These are phyloP conservation scores for Cacoxenus indagator DNA, from an alignment of 2,888 invertebrate genomes.

Conservation along the genomic window DNA sequence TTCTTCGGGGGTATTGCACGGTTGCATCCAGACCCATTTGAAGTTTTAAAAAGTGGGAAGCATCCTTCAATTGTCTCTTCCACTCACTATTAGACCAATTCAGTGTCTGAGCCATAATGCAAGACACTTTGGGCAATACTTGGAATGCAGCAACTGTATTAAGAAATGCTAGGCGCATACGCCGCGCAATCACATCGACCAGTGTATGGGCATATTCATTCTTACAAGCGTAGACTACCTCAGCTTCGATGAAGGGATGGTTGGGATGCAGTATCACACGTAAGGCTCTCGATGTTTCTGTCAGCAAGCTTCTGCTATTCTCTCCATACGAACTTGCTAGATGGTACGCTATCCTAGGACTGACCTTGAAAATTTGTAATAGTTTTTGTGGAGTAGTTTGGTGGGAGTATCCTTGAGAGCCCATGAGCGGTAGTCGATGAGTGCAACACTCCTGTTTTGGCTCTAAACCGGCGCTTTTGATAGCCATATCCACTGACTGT, in stretches of 20 bases:
- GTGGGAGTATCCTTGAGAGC: constrained; percentile 94
- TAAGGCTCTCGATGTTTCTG: constrained; percentile 96
- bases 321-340: constrained; percentile 96
- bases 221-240: constrained; percentile 86
- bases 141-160: constrained; percentile 97
- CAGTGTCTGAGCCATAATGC: constrained; percentile 95
- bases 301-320: constrained; percentile 92
- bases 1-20: no score
- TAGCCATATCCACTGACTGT: constrained; percentile 93
- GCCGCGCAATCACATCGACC: constrained; percentile 94
- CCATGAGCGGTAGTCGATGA: constrained; percentile 90
- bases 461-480: constrained; percentile 76
- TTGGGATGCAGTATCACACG: constrained; percentile 94
- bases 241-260: constrained; percentile 99
- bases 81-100: constrained; percentile 86
- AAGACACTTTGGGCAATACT: constrained; percentile 88
- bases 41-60: constrained; percentile 85
- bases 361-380: constrained; percentile 97
- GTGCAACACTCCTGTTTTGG: constrained; percentile 83
- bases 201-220: constrained; percentile 97
- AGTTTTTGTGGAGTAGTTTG: constrained; percentile 92
- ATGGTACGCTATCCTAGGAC: constrained; percentile 97
- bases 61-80: constrained; percentile 82
- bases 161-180: constrained; percentile 93
- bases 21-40: constrained; percentile 92